Percentiles rank a stretch among this genome's conserved stretches.
These are phyloP conservation scores for Mycetomoellerius zeteki DNA, from an alignment of 1,140 invertebrate genomes.

Conservation along the genomic window DNA sequence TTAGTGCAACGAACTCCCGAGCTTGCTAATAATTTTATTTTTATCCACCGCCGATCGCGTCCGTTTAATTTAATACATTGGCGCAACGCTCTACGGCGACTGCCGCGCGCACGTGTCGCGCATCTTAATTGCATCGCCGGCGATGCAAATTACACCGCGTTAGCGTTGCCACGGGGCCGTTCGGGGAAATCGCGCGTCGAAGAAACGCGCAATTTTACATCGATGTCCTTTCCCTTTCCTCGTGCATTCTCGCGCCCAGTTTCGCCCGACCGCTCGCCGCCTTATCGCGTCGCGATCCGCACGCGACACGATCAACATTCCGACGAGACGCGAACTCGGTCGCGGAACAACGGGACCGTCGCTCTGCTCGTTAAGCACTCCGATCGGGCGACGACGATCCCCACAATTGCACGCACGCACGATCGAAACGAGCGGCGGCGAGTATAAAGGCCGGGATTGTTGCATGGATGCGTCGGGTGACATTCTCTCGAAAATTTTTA, in stretches of 20 bases:
- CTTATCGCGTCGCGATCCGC: conserved; percentile 57
- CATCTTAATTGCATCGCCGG: conserved; percentile 59
- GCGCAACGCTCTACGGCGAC: conserved; percentile 13
- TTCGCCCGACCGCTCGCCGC: neutral
- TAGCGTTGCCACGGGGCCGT: neutral
- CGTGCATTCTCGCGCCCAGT: conserved; percentile 17
- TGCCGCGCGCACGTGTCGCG: conserved; percentile 20
- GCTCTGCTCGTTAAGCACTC: conserved; percentile 26
- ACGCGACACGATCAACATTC: conserved; percentile 51
- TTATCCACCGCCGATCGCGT: conserved; percentile 44
- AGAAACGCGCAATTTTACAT: conserved; percentile 50
- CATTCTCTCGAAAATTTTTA: no score
- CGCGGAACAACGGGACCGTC: conserved; percentile 24
- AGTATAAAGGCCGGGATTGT: neutral
- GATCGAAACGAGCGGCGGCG: neutral
- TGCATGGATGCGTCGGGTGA: neutral
- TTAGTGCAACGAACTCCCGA: neutral
- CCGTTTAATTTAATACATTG: conserved; percentile 44
- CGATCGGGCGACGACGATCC: conserved; percentile 1
- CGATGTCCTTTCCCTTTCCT: conserved; percentile 51
- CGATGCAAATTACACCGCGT: conserved; percentile 54
- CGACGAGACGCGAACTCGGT: conserved; percentile 39
- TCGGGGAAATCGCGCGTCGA: conserved; percentile 21
- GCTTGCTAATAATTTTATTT: conserved; percentile 50
- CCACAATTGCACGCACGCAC: neutral